A percentile compares a stretch with the other conserved stretches of the same genome.
phyloP scores from a whole-genome alignment of 2,888 invertebrate species.

The Drosophila fungiperda region DNA sequence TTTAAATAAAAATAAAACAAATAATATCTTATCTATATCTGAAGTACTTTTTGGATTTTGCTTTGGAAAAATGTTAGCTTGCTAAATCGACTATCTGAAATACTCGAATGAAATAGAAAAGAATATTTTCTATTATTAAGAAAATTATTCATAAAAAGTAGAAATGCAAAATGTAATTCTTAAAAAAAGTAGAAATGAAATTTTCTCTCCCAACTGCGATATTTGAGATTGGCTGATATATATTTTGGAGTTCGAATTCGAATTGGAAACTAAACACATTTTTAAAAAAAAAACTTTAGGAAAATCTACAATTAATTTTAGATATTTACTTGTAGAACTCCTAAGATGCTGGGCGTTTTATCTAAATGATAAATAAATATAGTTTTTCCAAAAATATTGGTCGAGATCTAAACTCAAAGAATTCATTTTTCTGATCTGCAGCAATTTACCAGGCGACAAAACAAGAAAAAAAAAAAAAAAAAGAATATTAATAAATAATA shows the following conservation, averaged over 20 bases:
- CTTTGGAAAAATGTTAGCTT: neutral
- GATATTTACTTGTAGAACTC: neutral
- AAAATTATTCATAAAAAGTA: neutral
- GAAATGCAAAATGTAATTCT: neutral
- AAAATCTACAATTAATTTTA: neutral
- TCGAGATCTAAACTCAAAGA: neutral
- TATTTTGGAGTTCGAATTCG: neutral
- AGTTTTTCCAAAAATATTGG: too few species aligned
- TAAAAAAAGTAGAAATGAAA: neutral
- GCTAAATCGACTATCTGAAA: neutral
- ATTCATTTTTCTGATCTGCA: neutral
- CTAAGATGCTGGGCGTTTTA: too few species aligned
- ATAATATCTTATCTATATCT: too few species aligned
- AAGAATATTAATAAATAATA: neutral
- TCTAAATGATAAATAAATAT: neutral
- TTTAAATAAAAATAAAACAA: too few species aligned
- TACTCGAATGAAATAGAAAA: neutral
- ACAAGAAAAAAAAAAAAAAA: neutral
- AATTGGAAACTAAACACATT: neutral
- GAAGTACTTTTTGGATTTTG: neutral
- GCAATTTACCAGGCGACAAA: neutral
- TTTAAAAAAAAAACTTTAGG: fast-evolving
- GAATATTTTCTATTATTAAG: neutral
- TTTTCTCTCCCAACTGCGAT: neutral
- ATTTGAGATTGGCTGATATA: neutral